Evolutionary conservation across 2,888 invertebrate species (phyloP), one percentile per base, ranked within the genome.

Genomic region (Synergus itoensis): DNA sequence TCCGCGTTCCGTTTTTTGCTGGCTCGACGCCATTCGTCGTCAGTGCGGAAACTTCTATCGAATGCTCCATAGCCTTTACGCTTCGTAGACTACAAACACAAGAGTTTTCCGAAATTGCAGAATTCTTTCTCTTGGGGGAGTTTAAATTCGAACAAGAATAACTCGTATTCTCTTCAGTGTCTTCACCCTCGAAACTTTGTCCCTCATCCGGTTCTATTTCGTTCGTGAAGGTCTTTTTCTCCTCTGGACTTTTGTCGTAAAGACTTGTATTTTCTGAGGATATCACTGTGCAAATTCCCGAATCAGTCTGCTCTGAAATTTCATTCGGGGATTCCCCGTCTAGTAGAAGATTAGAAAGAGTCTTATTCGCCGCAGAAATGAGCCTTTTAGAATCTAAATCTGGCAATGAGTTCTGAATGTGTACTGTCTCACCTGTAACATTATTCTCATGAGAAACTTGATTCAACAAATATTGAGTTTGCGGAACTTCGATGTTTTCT

Each of bases 211-310:
- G 28, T n/a, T 73, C 53, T 11, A 90, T 84, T n/a, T 91, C 91
- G n/a, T 87, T 88, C 0, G 87, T 87, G 76, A 92, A 92, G 1
- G 85, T 89, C 60, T 90, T 91, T 81, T 90, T 91, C 69, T 92
- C 92, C 63, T 92, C 92, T 0, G 92, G 92, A 80, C 92, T 92
- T 77, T 92, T 92, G 76, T 92, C 92, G 77, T 92, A 92, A 4
- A 96, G 91, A 86, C 95, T 95, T 45, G 96, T 95, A 83, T 95
- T 96, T 90, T 96, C 96, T 8, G 92, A 92, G 0, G 92, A 92
- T 79, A 92, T 90, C 0, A 92, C 91, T 40, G 96, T 96, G 88
- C 95, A 95, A 76, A 96, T 95, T 0, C 96, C 96, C 0, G 96
- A 96, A 89, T 96, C 96, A 12, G 93, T 93, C 36, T 94, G 93